A percentile compares a stretch with the other conserved stretches of the same genome.
These are phyloP conservation scores for Menura novaehollandiae DNA, from an alignment of 2,113 vertebrate genomes.

Conservation along the genomic window DNA sequence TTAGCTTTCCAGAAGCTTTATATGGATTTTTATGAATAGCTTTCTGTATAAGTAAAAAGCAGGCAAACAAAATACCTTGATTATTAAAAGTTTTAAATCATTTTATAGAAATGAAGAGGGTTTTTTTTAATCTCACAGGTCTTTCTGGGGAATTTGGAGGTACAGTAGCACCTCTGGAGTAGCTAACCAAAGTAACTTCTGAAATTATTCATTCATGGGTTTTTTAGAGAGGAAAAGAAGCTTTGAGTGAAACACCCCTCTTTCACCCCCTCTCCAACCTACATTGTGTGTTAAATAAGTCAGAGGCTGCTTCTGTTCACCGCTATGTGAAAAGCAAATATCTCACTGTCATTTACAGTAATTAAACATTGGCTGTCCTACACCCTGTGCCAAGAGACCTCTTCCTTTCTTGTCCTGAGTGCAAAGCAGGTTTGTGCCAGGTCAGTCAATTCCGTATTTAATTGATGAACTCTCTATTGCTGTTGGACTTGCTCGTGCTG, in stretches of 20 bases:
- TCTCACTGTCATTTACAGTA: background rate
- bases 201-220: background rate
- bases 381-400: background rate
- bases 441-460: background rate
- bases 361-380: fast-evolving
- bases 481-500: background rate
- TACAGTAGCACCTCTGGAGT: background rate
- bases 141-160: background rate
- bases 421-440: background rate
- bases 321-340: background rate
- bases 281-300: background rate
- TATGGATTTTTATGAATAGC: background rate
- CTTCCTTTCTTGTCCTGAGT: background rate
- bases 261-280: background rate
- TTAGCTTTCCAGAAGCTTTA: background rate
- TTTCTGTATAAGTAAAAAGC: background rate
- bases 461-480: too few relatives aligned
- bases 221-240: background rate
- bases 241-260: background rate
- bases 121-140: background rate
- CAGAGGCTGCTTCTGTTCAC: background rate
- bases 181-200: background rate
- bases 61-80: background rate
- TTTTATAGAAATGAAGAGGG: background rate
- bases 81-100: background rate